Percentiles rank a stretch among this genome's conserved stretches.
These are phyloP conservation scores for Peucedramus taeniatus DNA, from an alignment of 2,113 vertebrate genomes.

Conservation along the genomic window DNA sequence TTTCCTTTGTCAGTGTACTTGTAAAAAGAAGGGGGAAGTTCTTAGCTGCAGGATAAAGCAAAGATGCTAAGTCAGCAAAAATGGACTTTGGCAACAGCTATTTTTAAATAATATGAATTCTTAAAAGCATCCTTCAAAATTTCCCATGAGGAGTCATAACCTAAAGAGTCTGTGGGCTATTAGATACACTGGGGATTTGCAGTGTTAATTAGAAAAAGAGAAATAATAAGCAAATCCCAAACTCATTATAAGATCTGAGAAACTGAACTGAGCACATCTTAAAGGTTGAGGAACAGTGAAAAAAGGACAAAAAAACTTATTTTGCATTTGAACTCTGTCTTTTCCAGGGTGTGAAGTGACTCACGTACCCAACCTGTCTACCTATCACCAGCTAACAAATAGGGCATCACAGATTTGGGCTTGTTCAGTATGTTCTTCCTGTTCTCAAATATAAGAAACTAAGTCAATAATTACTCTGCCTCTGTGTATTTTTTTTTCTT, in stretches of 20 bases:
- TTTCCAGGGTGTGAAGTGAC: not conserved
- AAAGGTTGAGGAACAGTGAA: not conserved
- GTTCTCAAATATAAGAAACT: slow-evolving; percentile 15
- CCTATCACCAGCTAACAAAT: not conserved
- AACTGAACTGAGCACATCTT: not conserved
- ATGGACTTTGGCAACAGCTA: not conserved
- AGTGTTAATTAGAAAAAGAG: not conserved
- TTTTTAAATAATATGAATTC: not conserved
- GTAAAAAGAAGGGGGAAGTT: not conserved
- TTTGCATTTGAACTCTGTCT: not conserved
- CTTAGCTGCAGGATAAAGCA: not conserved
- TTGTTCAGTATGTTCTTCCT: not conserved
- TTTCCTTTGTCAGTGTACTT: not conserved
- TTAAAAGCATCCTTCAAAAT: not conserved
- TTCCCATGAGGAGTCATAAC: not conserved
- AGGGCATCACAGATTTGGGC: not conserved
- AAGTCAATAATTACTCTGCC: slow-evolving; percentile 36
- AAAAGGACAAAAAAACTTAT: not conserved
- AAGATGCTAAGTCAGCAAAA: not conserved
- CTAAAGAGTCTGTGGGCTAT: not conserved
- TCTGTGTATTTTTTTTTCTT: not conserved
- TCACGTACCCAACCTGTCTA: not conserved
- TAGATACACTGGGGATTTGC: not conserved
- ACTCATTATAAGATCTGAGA: not conserved
- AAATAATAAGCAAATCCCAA: not conserved